Conservation (phyloP, 2,113 vertebrate species). For the Platysteira castanea region DNA sequence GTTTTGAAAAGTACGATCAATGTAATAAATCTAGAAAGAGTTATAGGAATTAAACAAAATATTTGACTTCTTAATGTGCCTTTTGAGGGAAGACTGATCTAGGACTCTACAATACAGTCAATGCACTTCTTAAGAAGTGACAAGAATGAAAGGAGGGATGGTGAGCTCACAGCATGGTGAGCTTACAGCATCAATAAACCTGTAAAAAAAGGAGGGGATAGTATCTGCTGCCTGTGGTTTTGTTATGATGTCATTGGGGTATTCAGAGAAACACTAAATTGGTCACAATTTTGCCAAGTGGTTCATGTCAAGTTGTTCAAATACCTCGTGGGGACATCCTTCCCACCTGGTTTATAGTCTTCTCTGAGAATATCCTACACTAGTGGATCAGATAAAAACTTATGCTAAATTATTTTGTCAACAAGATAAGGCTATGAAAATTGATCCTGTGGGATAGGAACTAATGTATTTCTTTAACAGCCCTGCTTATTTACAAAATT, state of each 20-base stretch:
- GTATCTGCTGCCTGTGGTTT: background rate
- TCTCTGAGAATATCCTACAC: background rate
- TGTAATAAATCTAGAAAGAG: background rate
- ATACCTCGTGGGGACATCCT: background rate
- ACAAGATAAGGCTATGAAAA: background rate
- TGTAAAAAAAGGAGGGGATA: background rate
- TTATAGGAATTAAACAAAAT: background rate
- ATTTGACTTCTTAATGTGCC: background rate
- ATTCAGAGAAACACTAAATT: background rate
- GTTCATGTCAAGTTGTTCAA: background rate
- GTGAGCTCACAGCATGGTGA: background rate
- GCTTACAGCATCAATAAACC: background rate
- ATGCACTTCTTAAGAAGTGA: background rate
- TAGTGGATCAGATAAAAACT: background rate
- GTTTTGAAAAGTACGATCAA: background rate
- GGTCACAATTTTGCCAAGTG: background rate
- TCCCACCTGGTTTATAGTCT: background rate
- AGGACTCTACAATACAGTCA: background rate
- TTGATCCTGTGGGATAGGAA: background rate
- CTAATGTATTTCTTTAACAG: background rate
- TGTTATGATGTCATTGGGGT: background rate
- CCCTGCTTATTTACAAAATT: background rate
- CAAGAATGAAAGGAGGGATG: background rate
- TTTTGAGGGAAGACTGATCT: background rate
- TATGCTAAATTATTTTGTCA: background rate